Evolutionary conservation across 2,888 invertebrate genomes (phyloP), one percentile per base, ranked within the genome.

Genomic region (Teleogryllus oceanicus): DNA sequence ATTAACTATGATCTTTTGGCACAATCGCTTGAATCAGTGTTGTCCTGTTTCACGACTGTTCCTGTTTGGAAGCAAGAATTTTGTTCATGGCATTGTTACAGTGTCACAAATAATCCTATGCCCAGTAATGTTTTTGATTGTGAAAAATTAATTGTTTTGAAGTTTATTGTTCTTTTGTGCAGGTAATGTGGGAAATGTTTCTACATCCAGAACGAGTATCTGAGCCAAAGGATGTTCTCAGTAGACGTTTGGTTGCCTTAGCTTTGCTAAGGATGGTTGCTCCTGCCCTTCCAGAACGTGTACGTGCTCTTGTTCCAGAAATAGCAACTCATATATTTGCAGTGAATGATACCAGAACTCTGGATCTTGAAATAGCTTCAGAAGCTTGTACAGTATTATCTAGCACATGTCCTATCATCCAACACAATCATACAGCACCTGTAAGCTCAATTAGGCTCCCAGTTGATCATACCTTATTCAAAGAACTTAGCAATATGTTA

Each of bases 171-270:
- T 50, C 13, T 20, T 50, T 8, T 78, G 37, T 90, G 81, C 88
- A 95, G 90, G 91, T 94, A 16, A 88, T 97, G 81, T 97, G 96
- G 94, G 94, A 96, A 87, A 92, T 92, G 84, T 96, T 95, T 85
- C 16, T 18, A 62, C 62, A 62, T 13, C 62, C 62, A 13, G 62
- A 62, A n/a, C 62, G 62, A 13, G 13, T 11, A 4, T 18, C 13
- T n/a, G 13, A 18, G n/a, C 62, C 62, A 18, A 13, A 13, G n/a
- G 16, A 18, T n/a, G 62, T n/a, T 62, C 62, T n/a, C n/a, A 18
- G 16, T 4, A 13, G 62, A 4, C 62, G 62, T n/a, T n/a, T 62
- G 16, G 11, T 62, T 13, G 62, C 62, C 16, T n/a, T 62, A n/a
- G 62, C 13, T 13, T n/a, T 62, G 16, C 16, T 62, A 4, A 10